A percentile compares a stretch with the other conserved stretches of the same genome.
phyloP scores from a whole-genome alignment of 2,113 vertebrate genomes.

The Tapirus terrestris region DNA sequence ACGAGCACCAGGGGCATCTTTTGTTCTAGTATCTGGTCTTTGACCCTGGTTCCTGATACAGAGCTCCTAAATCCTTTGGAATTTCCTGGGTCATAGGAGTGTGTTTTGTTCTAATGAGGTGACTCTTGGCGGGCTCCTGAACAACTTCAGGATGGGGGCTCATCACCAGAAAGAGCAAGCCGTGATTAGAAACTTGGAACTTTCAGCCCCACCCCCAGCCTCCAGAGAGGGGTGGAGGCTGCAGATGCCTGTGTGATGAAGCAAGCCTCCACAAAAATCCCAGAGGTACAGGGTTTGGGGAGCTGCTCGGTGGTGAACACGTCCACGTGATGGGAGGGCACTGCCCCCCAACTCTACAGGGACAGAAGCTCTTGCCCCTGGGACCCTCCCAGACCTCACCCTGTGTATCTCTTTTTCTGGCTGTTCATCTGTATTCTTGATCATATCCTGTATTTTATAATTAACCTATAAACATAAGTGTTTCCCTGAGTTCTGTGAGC shows the following conservation, averaged over 20 bases:
- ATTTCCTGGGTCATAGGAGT: not conserved
- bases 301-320: not conserved
- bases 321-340: accelerated
- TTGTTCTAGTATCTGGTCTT: not conserved
- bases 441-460: not conserved
- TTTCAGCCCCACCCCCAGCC: not conserved
- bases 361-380: not conserved
- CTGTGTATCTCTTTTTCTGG: not conserved
- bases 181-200: not conserved
- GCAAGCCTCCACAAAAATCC: not conserved
- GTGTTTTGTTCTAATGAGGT: not conserved
- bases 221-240: not conserved
- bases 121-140: not conserved
- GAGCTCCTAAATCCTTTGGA: not conserved
- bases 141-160: too few relatives aligned
- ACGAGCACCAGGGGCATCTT: not conserved
- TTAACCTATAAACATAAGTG: not conserved
- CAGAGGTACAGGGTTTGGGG: not conserved
- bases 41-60: not conserved
- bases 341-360: not conserved
- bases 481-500: not conserved
- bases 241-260: not conserved
- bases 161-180: not conserved
- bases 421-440: not conserved
- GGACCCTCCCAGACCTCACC: not conserved